Conservation (phyloP, 2,797 vertebrate genomes). For the Gallinago solitaria region DNA sequence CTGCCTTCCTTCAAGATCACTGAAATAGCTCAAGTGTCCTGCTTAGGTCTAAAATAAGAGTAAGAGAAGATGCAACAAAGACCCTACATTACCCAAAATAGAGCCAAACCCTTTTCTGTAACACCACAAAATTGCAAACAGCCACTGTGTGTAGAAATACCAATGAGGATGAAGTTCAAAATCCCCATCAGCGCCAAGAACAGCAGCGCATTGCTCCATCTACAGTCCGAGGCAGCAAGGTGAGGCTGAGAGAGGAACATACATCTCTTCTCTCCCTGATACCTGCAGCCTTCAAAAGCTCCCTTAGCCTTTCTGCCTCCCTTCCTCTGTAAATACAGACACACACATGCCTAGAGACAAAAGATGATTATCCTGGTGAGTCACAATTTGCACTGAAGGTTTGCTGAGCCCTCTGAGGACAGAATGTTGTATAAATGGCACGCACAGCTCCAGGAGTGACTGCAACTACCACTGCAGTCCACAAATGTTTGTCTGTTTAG, state of each 20-base stretch:
- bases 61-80: not conserved
- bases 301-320: not conserved
- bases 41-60: conserved; percentile 24
- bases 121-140: not conserved
- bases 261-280: not conserved
- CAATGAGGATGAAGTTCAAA: not conserved
- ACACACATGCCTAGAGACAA: conserved; percentile 32
- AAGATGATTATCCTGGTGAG: conserved; percentile 32
- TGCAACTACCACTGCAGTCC: not conserved
- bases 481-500: not conserved
- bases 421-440: not conserved
- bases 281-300: not conserved
- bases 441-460: not conserved
- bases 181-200: not conserved
- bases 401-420: conserved; percentile 32
- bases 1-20: conserved; percentile 1
- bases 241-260: not conserved
- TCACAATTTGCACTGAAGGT: conserved; percentile 1
- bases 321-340: conserved; percentile 8
- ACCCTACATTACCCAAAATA: not conserved
- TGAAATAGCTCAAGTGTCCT: conserved; percentile 18
- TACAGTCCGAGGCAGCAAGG: conserved; percentile 31
- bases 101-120: not conserved
- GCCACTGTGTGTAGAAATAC: not conserved
- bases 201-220: not conserved